Conservation (phyloP, 2,888 invertebrate genomes). For the Digitonthophagus gazella region DNA sequence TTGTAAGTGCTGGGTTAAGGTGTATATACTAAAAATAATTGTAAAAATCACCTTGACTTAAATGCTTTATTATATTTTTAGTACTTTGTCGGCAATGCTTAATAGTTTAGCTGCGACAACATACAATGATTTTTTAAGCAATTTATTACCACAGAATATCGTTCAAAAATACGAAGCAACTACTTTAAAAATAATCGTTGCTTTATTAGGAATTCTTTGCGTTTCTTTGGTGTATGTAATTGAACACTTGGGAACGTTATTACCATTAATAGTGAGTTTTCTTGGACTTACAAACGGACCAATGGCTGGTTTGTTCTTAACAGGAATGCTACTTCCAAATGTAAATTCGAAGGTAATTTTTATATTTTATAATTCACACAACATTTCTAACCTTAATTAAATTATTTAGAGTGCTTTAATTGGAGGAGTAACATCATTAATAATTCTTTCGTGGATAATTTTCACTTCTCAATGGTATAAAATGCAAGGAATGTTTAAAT, state of each 20-base stretch:
- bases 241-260: conserved; percentile 62
- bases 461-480: conserved; percentile 41
- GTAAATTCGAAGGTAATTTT: conserved; percentile 57
- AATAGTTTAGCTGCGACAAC: conserved; percentile 63
- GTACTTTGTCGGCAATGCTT: conserved; percentile 63
- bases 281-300: conserved; percentile 65
- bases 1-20: conserved; percentile 72
- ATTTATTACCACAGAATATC: conserved; percentile 53
- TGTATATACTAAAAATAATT: conserved; percentile 36
- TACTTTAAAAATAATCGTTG: conserved; percentile 57
- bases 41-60: background rate
- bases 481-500: conserved; percentile 33
- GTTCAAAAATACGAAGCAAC: conserved; percentile 56
- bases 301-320: conserved; percentile 62
- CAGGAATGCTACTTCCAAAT: conserved; percentile 66
- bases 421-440: conserved; percentile 28
- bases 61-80: conserved; percentile 34
- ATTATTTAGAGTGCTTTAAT: conserved; percentile 44
- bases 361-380: background rate
- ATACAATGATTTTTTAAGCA: conserved; percentile 63
- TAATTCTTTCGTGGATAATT: conserved; percentile 38
- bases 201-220: conserved; percentile 62
- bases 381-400: background rate
- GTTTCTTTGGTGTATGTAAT: conserved; percentile 68
- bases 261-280: conserved; percentile 63